Evolutionary conservation across 2,888 invertebrate genomes (phyloP).

Genomic region (Macaria liturata): DNA sequence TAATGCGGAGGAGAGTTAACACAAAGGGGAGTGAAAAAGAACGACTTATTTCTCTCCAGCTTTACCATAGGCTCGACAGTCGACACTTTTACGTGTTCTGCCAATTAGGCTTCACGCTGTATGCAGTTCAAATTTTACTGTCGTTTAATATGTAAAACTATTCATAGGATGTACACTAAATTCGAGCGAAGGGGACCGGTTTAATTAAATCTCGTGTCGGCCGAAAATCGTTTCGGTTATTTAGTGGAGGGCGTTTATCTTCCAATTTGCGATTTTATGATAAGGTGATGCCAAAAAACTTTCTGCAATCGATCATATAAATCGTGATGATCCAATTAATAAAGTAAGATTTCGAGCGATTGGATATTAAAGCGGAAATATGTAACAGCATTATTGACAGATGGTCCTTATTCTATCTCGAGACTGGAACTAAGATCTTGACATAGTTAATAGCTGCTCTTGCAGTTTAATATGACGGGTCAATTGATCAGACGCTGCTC

Average conservation of each 20-base stretch:
- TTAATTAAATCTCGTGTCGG: slow-evolving; percentile 49
- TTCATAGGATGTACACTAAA: slow-evolving; percentile 44
- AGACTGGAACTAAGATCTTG: slow-evolving; percentile 34
- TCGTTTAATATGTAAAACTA: slow-evolving; percentile 56
- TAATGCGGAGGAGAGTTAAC: background rate
- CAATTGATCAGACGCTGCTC: slow-evolving; percentile 45
- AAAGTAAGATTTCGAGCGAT: background rate
- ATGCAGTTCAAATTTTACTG: slow-evolving; percentile 24
- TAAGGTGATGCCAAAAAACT: slow-evolving; percentile 24
- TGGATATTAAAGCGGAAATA: slow-evolving; percentile 9
- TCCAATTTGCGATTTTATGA: slow-evolving; percentile 39
- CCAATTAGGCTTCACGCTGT: slow-evolving; percentile 28
- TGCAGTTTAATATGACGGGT: slow-evolving; percentile 45
- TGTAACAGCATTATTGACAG: slow-evolving; percentile 15
- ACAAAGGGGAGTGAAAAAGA: too few relatives aligned
- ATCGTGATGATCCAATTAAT: slow-evolving; percentile 5
- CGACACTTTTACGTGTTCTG: slow-evolving; percentile 9
- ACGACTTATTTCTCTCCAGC: too few relatives aligned
- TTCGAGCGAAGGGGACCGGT: slow-evolving; percentile 34
- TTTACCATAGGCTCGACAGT: background rate
- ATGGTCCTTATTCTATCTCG: slow-evolving; percentile 16
- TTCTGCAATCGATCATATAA: slow-evolving; percentile 7
- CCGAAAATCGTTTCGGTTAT: slow-evolving; percentile 47
- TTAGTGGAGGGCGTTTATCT: slow-evolving; percentile 47
- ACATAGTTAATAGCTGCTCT: slow-evolving; percentile 43